A percentile compares a stretch with the other conserved stretches of the same genome.
These are phyloP conservation scores for Myioborus melanocephalus DNA, from an alignment of 2,797 vertebrate species.

Conservation along the genomic window DNA sequence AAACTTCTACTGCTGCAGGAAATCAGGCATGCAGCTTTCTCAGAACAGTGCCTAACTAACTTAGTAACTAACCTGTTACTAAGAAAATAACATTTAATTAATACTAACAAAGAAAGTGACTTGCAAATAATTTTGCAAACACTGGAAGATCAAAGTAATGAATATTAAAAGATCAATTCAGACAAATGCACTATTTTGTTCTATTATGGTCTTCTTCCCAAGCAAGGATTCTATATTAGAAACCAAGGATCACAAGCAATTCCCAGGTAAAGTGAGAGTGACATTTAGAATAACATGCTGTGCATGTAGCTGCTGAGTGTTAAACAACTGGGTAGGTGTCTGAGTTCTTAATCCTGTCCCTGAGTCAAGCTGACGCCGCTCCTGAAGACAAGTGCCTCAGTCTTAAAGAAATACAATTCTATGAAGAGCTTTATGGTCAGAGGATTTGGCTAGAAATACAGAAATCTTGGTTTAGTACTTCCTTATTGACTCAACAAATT, in stretches of 20 bases:
- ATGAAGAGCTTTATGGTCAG: neutral
- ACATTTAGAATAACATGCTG: neutral
- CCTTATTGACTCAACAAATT: neutral
- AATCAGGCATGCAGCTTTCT: neutral
- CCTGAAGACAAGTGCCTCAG: neutral
- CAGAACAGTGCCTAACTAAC: neutral
- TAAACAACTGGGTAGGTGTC: neutral
- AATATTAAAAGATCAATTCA: constrained; percentile 3
- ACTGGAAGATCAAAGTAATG: neutral
- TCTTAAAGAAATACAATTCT: neutral
- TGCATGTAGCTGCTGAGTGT: neutral
- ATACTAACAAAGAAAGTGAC: neutral
- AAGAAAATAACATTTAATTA: neutral
- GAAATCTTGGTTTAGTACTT: neutral
- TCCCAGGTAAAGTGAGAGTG: neutral
- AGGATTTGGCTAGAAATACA: neutral
- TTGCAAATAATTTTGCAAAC: neutral
- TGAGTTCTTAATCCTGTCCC: neutral
- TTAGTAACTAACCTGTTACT: neutral
- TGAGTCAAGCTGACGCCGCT: neutral
- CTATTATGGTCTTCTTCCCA: neutral
- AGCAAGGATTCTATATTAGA: neutral
- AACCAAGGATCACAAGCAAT: neutral
- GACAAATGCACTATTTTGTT: neutral
- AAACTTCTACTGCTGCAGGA: neutral